Evolutionary conservation across 2,888 invertebrate species (phyloP).

Genomic region (Hirtodrosophila cameraria): DNA sequence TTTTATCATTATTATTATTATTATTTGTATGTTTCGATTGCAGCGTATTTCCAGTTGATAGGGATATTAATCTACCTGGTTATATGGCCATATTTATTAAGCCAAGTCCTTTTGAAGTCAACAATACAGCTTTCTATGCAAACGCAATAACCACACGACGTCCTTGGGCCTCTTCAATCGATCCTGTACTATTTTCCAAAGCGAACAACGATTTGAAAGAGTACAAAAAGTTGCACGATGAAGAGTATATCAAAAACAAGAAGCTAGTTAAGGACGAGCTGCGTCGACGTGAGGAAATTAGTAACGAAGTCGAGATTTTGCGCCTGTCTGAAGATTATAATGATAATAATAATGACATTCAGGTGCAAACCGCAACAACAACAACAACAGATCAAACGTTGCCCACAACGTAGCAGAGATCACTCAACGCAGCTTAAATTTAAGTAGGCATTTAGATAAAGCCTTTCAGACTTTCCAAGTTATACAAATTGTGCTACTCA

Average conservation of each 20-base stretch:
- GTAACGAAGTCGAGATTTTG: slow-evolving; percentile 1
- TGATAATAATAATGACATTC: not conserved
- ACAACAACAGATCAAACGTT: not conserved
- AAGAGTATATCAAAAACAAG: slow-evolving; percentile 18
- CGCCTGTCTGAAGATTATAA: slow-evolving; percentile 5
- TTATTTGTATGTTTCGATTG: not conserved
- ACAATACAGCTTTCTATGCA: slow-evolving; percentile 56
- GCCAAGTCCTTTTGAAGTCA: slow-evolving; percentile 47
- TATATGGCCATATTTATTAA: slow-evolving; percentile 63
- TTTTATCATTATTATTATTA: too few species aligned
- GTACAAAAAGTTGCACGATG: slow-evolving; percentile 1
- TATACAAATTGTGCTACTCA: slow-evolving; percentile 19
- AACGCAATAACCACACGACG: slow-evolving; percentile 52
- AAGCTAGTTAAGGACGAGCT: slow-evolving; percentile 24
- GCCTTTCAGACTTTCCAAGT: not conserved
- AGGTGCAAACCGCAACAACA: not conserved
- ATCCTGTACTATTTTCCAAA: slow-evolving; percentile 18
- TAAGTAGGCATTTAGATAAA: not conserved
- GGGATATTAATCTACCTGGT: slow-evolving; percentile 44
- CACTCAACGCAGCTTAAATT: not conserved
- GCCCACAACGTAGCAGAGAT: slow-evolving; percentile 2
- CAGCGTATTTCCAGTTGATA: slow-evolving; percentile 62
- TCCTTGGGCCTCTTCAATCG: slow-evolving; percentile 44
- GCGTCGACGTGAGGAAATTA: not conserved
- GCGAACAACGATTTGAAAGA: not conserved